phyloP scores from a whole-genome alignment of 2,888 invertebrate species.

The Eugnorisma glareosa region DNA sequence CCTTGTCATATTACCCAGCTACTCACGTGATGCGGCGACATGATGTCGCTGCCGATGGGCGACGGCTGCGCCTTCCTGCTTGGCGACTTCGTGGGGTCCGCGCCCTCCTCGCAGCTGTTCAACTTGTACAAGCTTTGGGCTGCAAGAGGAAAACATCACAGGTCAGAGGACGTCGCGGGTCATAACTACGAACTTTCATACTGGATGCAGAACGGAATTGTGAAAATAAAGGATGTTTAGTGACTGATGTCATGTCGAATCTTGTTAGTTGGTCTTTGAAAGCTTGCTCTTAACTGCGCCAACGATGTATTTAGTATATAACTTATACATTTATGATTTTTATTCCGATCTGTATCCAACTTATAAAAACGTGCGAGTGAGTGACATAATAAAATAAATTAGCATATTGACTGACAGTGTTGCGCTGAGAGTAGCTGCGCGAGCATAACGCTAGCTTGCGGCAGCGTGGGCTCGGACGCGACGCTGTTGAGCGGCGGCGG shows the following conservation, averaged over 20 bases:
- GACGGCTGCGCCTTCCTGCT: conserved; percentile 83
- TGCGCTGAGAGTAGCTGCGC: conserved; percentile 94
- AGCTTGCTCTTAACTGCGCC: background rate
- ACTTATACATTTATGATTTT: background rate
- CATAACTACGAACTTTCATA: background rate
- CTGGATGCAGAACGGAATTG: conserved; percentile 32
- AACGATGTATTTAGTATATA: background rate
- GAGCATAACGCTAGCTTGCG: conserved; percentile 93
- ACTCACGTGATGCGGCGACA: conserved; percentile 87
- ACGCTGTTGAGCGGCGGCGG: conserved; percentile 93
- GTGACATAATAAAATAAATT: conserved; percentile 53
- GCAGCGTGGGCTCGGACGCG: conserved; percentile 94
- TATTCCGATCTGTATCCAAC: conserved; percentile 26
- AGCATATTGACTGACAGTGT: conserved; percentile 89
- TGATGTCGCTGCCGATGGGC: conserved; percentile 86
- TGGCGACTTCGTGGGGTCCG: conserved; percentile 86
- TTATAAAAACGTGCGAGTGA: conserved; percentile 34
- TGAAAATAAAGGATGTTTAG: background rate
- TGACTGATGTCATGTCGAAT: background rate
- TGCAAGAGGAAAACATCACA: conserved; percentile 72
- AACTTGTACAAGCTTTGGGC: conserved; percentile 89
- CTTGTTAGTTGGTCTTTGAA: background rate
- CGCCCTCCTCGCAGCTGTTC: conserved; percentile 84
- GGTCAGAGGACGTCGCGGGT: conserved; percentile 23
- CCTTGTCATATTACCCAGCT: conserved; percentile 26